Evolutionary conservation across 2,888 invertebrate genomes (phyloP).

Genomic region (Adela reaumurella): DNA sequence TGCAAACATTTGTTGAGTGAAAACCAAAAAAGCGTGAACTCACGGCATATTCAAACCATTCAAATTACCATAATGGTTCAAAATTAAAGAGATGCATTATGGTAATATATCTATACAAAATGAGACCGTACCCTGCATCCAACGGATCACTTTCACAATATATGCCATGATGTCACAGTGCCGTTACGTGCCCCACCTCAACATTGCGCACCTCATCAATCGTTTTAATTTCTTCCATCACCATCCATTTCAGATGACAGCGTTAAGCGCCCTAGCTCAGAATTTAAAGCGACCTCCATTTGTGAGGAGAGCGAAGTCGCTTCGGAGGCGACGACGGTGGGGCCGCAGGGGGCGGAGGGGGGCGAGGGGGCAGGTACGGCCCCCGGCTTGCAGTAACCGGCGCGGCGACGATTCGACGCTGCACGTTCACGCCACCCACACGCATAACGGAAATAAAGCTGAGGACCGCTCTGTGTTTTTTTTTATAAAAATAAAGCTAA

Average conservation of each 20-base stretch:
- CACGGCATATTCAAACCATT: too few relatives aligned
- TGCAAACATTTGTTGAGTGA: too few relatives aligned
- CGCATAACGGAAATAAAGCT: too few relatives aligned
- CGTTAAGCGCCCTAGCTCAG: constrained; percentile 82
- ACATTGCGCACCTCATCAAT: not conserved
- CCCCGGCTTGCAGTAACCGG: constrained; percentile 19
- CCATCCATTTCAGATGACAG: constrained; percentile 65
- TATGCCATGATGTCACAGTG: too few relatives aligned
- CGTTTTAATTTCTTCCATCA: constrained; percentile 17
- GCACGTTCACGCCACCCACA: not conserved
- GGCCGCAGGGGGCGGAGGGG: constrained; percentile 27
- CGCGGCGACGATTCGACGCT: not conserved
- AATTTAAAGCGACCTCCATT: constrained; percentile 68
- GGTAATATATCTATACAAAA: too few relatives aligned
- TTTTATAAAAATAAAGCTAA: too few relatives aligned
- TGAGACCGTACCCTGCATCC: too few relatives aligned
- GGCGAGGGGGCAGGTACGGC: constrained; percentile 41
- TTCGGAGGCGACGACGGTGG: constrained; percentile 11
- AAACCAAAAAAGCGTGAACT: too few relatives aligned
- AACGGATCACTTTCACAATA: too few relatives aligned
- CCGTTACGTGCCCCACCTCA: too few relatives aligned
- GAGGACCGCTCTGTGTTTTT: too few relatives aligned
- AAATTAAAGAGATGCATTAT: too few relatives aligned
- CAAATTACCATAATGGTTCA: not conserved
- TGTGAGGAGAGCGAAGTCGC: constrained; percentile 34